These are phyloP conservation scores for Pygoscelis antarcticus DNA, from an alignment of 2,113 vertebrate species.

Conservation along the genomic window DNA sequence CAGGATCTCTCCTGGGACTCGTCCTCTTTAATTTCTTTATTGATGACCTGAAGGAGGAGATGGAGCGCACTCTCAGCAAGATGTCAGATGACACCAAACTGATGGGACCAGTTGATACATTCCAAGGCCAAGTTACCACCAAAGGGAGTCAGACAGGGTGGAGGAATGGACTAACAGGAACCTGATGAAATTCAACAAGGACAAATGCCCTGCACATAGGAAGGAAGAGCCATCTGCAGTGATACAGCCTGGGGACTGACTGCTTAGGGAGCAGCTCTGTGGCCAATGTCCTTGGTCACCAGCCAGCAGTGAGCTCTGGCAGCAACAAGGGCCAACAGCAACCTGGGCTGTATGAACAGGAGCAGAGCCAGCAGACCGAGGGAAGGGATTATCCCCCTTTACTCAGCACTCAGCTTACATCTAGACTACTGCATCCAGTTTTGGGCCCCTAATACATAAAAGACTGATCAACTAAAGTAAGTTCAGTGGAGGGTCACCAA, in stretches of 20 bases:
- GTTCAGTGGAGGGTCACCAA: not conserved
- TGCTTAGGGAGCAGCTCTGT: not conserved
- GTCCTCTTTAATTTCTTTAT: not conserved
- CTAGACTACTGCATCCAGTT: not conserved
- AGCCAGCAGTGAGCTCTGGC: not conserved
- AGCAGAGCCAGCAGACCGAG: not conserved
- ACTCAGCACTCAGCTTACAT: not conserved
- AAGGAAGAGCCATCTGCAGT: not conserved
- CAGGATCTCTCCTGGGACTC: not conserved
- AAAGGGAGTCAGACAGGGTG: not conserved
- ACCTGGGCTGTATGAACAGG: not conserved
- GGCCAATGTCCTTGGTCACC: not conserved
- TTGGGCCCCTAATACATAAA: not conserved
- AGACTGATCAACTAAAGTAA: no score
- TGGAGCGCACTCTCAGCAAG: not conserved
- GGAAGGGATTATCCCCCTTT: not conserved
- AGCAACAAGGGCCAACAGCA: not conserved
- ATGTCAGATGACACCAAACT: not conserved
- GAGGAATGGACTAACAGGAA: not conserved
- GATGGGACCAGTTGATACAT: not conserved
- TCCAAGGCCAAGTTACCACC: not conserved
- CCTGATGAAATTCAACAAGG: not conserved
- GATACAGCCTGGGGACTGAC: not conserved
- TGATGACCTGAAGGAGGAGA: not conserved
- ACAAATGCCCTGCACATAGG: not conserved